These are phyloP conservation scores for Amphilophus citrinellus DNA, from an alignment of 2,113 vertebrate genomes.

Conservation along the genomic window DNA sequence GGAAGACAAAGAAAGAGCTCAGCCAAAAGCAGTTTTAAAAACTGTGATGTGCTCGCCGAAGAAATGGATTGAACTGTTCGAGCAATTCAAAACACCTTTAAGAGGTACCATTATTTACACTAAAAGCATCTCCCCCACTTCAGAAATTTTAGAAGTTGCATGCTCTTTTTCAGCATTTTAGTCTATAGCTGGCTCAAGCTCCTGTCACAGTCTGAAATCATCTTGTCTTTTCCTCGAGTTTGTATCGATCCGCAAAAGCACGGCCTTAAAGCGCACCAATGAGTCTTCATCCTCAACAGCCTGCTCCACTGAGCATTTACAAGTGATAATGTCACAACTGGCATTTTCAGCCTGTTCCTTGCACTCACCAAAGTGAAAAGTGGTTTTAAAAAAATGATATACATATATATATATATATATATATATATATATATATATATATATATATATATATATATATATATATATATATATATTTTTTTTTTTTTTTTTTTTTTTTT, in stretches of 20 bases:
- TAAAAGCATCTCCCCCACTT: constrained; percentile 40
- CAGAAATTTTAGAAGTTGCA: constrained; percentile 34
- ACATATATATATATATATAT: neutral
- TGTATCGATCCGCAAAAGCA: constrained; percentile 63
- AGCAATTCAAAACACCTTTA: constrained; percentile 50
- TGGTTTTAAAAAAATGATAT: neutral
- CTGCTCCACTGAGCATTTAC: constrained; percentile 57
- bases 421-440: too few species aligned
- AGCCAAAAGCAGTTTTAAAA: neutral
- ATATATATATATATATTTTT: too few species aligned
- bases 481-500: neutral
- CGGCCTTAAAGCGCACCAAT: constrained; percentile 29
- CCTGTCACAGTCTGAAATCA: constrained; percentile 64
- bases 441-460: neutral
- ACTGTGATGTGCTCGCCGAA: constrained; percentile 3
- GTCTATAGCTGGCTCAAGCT: constrained; percentile 43
- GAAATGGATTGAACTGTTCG: constrained; percentile 51
- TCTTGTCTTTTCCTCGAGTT: constrained; percentile 62
- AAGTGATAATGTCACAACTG: constrained; percentile 61
- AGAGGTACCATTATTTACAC: constrained; percentile 50
- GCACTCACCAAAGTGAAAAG: constrained; percentile 35
- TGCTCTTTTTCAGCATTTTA: constrained; percentile 47
- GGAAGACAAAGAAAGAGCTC: neutral
- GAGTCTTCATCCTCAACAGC: constrained; percentile 41
- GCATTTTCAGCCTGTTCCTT: constrained; percentile 45